Conservation (phyloP, 2,888 invertebrate genomes). For the Tenodera sinensis region DNA sequence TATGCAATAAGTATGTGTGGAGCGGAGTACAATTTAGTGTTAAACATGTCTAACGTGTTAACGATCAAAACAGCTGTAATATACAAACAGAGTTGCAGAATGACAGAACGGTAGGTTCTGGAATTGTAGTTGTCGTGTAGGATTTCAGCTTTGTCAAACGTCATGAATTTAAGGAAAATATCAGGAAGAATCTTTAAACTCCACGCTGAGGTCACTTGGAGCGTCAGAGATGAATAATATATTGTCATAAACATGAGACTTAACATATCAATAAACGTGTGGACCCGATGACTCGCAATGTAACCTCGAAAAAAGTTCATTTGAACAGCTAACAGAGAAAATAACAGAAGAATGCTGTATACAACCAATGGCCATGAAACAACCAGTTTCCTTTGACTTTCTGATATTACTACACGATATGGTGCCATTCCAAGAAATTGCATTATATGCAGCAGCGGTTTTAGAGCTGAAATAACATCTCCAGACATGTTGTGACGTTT, state of each 20-base stretch:
- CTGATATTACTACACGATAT: neutral
- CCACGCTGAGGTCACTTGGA: too few species aligned
- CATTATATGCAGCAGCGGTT: neutral
- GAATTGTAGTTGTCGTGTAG: neutral
- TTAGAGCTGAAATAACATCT: neutral
- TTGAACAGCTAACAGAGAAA: too few species aligned
- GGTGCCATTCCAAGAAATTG: neutral
- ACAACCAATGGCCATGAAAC: neutral
- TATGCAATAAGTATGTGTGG: neutral
- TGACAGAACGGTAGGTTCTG: neutral
- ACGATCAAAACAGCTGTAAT: neutral
- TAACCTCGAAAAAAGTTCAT: too few species aligned
- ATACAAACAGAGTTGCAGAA: neutral
- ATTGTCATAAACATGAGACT: too few species aligned
- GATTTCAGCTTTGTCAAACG: neutral
- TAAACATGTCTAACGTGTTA: neutral
- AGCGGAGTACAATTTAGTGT: neutral
- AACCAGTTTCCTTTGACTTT: neutral
- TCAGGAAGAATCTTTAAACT: neutral
- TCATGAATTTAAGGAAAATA: neutral
- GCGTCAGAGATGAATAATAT: too few species aligned
- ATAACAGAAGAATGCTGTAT: neutral
- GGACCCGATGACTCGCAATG: too few species aligned
- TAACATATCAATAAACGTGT: too few species aligned
- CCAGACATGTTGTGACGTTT: neutral